These are phyloP conservation scores for Lissonota sp. DNA, from an alignment of 2,888 invertebrate species.

Conservation along the genomic window DNA sequence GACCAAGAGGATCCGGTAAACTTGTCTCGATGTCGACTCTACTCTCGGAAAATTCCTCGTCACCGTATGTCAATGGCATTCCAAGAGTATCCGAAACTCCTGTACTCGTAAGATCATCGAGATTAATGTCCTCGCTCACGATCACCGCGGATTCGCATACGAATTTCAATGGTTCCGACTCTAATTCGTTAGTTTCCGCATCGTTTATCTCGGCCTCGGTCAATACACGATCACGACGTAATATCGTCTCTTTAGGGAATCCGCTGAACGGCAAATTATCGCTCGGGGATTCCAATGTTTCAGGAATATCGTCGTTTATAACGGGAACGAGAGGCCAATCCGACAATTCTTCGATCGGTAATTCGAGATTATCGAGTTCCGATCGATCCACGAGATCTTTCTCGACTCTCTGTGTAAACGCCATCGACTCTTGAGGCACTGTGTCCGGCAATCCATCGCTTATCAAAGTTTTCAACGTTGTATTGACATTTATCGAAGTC, in stretches of 20 bases:
- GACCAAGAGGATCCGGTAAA: conserved; percentile 41
- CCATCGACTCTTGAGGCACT: conserved; percentile 63
- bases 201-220: conserved; percentile 51
- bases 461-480: conserved; percentile 1
- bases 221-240: conserved; percentile 39
- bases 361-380: conserved; percentile 7
- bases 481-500: too few species aligned
- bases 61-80: conserved; percentile 16
- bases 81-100: conserved; percentile 13
- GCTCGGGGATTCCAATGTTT: conserved; percentile 33
- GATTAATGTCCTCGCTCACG: background rate
- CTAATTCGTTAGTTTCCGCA: conserved; percentile 22
- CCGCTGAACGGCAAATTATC: conserved; percentile 49
- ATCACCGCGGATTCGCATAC: background rate
- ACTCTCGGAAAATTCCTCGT: conserved; percentile 33
- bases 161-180: conserved; percentile 21
- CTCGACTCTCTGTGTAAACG: background rate
- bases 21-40: conserved; percentile 42
- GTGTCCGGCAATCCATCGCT: conserved; percentile 68
- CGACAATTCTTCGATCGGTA: conserved; percentile 35
- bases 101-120: conserved; percentile 26
- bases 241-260: conserved; percentile 44
- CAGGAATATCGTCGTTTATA: conserved; percentile 22
- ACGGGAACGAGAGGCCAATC: conserved; percentile 40
- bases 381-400: background rate